Conservation (phyloP, 1,140 invertebrate species). For the Pachyrhynchus sulphureomaculatus region DNA sequence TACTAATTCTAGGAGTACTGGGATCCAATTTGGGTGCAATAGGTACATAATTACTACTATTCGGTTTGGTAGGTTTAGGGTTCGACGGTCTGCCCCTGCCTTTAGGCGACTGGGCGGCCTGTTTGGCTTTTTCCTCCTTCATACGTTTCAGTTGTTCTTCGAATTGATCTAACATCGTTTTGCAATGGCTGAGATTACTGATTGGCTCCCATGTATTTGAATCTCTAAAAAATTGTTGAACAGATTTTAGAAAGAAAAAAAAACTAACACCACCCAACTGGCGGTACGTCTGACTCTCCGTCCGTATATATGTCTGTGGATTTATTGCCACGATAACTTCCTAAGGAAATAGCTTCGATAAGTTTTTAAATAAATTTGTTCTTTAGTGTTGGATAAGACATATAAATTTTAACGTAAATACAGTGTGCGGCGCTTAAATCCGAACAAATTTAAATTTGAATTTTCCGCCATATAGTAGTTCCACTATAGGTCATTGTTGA, state of each 20-base stretch:
- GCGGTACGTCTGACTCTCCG: too few species aligned
- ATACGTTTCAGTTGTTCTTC: constrained; percentile 75
- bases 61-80: constrained; percentile 1
- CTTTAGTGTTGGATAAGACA: not conserved
- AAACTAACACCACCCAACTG: too few species aligned
- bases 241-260: not conserved
- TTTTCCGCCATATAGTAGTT: too few species aligned
- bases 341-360: too few species aligned
- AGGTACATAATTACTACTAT: constrained; percentile 10
- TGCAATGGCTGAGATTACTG: constrained; percentile 70
- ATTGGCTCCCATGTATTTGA: constrained; percentile 72
- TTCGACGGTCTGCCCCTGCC: constrained; percentile 45
- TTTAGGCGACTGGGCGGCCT: constrained; percentile 51
- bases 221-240: constrained; percentile 20
- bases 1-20: not conserved
- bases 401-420: not conserved
- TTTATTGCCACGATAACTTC: too few species aligned
- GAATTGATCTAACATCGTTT: constrained; percentile 74
- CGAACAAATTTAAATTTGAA: too few species aligned
- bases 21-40: not conserved
- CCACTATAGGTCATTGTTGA: too few species aligned
- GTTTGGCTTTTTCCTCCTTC: constrained; percentile 65
- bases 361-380: too few species aligned
- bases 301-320: too few species aligned
- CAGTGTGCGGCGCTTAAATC: too few species aligned